These are phyloP conservation scores for Elmis aenea DNA, from an alignment of 2,888 invertebrate genomes.

Conservation along the genomic window DNA sequence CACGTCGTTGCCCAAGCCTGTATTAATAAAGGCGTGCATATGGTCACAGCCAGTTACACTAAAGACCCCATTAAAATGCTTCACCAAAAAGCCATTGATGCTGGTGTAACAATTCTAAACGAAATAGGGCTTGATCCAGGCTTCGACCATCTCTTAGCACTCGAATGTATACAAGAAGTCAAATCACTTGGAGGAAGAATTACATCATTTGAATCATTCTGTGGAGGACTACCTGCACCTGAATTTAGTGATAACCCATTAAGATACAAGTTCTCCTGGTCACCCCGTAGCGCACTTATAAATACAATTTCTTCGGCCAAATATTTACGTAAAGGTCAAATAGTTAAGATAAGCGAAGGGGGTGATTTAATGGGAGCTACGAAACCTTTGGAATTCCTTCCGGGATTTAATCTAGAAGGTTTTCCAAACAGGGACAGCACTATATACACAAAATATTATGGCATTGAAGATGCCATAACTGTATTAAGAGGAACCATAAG, in stretches of 20 bases:
- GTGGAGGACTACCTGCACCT: conserved; percentile 96
- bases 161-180: conserved; percentile 94
- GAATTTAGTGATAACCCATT: conserved; percentile 90
- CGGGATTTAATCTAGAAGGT: conserved; percentile 94
- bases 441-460: conserved; percentile 80
- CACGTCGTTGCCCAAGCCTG: conserved; percentile 81
- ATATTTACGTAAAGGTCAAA: conserved; percentile 50
- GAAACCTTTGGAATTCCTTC: conserved; percentile 80
- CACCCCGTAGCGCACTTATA: conserved; percentile 85
- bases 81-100: conserved; percentile 74
- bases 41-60: conserved; percentile 96
- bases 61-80: conserved; percentile 77
- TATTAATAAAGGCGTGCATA: conserved; percentile 77
- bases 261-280: conserved; percentile 95
- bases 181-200: conserved; percentile 85
- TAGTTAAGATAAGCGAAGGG: conserved; percentile 83
- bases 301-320: conserved; percentile 88
- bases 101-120: conserved; percentile 90
- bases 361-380: conserved; percentile 84
- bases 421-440: conserved; percentile 96
- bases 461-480: conserved; percentile 81
- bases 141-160: conserved; percentile 79
- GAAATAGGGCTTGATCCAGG: conserved; percentile 98
- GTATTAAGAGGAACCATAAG: conserved; percentile 90
- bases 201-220: conserved; percentile 93